Evolutionary conservation across 2,888 invertebrate genomes (phyloP), one percentile per base, ranked within the genome.

Genomic region (Phytoseiulus persimilis): DNA sequence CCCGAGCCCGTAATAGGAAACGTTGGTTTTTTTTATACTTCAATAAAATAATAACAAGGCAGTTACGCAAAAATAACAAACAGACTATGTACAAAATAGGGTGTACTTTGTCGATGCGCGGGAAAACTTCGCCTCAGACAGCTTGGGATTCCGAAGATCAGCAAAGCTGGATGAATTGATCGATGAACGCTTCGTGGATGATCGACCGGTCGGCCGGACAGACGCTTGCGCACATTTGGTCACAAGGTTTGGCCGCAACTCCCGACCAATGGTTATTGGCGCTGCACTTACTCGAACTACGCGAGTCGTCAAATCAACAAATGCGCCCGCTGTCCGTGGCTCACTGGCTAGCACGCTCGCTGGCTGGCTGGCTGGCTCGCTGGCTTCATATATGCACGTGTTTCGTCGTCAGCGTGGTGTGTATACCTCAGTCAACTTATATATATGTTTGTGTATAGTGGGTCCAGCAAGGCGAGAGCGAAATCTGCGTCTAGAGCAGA

Each of bases 41-140:
- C 23, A n/a, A 87, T 87, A 87, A 87, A 87, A 87, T 87, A 31
- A 87, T 87, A 33, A 87, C 45, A 32, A 87, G 87, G 32, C 33
- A 87, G 87, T 87, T 32, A 84, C 87, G 87, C 33, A 87, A 87
- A 87, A 87, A 87, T 87, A 87, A 87, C 87, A 33, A 87, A 32
- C 32, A 87, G 87, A 39, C 87, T 32, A 32, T 87, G 45, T 87
- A 87, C 87, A 87, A 87, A 33, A 87, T 39, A 87, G 45, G 32
- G 45, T 33, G 33, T 83, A 83, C 33, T 83, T 31, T 39, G 32
- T 87, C 39, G 32, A 45, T 87, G 87, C 45, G 45, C 9, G 18
- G 87, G 28, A 23, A n/a, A 87, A 65, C 65, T 65, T 65, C 65
- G 65, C 65, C 65, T 65, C 65, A 65, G 65, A 65, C 65, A 65